Evolutionary conservation across 2,113 vertebrate genomes (phyloP), one percentile per base, ranked within the genome.

Genomic region (Cottus gobio): DNA sequence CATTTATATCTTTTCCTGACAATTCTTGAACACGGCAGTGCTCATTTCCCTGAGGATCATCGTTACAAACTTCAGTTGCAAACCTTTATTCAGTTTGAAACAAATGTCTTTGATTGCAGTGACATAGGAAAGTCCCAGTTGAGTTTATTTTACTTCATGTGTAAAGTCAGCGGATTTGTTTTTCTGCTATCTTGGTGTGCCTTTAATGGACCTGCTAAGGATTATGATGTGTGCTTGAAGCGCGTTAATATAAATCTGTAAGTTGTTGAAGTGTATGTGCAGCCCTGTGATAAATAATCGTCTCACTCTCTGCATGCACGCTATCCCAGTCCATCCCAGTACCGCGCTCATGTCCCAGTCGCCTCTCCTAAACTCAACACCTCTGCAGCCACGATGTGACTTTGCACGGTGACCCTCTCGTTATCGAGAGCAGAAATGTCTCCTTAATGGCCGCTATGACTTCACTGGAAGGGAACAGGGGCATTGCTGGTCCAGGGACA

Each of bases 401-500:
- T 28, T 36, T 56, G 28, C 68, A 73, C 84, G 31, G 39, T 39
- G 36, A 79, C 69, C 37, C 79, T 34, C 42, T 82, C 31, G 6
- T 48, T 66, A 63, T 71, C 71, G 72, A 67, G 66, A 80, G 52
- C 54, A 70, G 66, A 66, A 31, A 74, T 46, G 63, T 39, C 65
- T 52, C 57, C 58, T 36, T 75, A 71, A 83, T 89, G 83, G 85
- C 71, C 66, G 63, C 86, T 56, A 22, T 54, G 65, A 39, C 71
- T 68, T 75, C 77, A 67, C 77, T 71, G 37, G 65, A 20, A 79
- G 81, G 81, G 81, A 64, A 77, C 74, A 87, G 86, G 84, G 75
- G 84, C 85, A 83, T 75, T 76, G 71, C 34, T 28, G 74, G 84
- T 87, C 57, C 75, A 50, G 83, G 75, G 85, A 78, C 76, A 31